Percentiles rank a stretch among this genome's conserved stretches.
phyloP scores from a whole-genome alignment of 2,113 vertebrate genomes.

The Cochlearius cochlearius region DNA sequence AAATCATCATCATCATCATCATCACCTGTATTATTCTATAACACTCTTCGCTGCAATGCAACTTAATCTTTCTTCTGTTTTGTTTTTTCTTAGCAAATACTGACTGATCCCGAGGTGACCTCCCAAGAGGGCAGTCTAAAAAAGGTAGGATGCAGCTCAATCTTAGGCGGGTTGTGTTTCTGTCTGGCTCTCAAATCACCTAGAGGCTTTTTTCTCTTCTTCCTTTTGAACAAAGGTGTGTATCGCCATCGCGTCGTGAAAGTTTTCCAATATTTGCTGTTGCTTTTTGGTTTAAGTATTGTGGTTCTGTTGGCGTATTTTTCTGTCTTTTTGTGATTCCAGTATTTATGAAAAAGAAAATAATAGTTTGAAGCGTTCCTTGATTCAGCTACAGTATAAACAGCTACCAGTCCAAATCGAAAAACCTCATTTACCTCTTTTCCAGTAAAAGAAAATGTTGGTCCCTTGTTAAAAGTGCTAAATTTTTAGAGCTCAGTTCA shows the following conservation, averaged over 20 bases:
- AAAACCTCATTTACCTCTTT: slow-evolving; percentile 27
- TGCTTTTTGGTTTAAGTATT: neutral
- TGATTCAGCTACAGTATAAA: neutral
- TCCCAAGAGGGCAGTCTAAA: slow-evolving; percentile 87
- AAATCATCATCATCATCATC: rapidly evolving
- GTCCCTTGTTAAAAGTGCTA: slow-evolving; percentile 22
- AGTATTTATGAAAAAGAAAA: slow-evolving; percentile 1
- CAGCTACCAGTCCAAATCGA: neutral
- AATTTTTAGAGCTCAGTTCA: slow-evolving; percentile 9
- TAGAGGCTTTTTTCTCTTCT: neutral
- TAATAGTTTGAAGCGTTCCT: neutral
- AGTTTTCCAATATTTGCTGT: neutral
- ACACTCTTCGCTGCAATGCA: neutral
- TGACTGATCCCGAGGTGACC: slow-evolving; percentile 83
- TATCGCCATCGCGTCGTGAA: rapidly evolving
- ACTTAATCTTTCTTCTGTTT: neutral
- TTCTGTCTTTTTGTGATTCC: neutral
- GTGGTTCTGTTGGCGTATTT: neutral
- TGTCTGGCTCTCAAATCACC: neutral
- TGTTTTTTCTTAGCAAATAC: slow-evolving; percentile 78
- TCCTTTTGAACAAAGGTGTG: neutral
- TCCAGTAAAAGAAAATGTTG: slow-evolving; percentile 47
- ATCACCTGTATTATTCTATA: neutral
- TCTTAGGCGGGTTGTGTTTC: neutral
- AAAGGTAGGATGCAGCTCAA: slow-evolving; percentile 82